Evolutionary conservation across 2,113 vertebrate genomes (phyloP), one percentile per base, ranked within the genome.

Genomic region (Meriones unguiculatus): DNA sequence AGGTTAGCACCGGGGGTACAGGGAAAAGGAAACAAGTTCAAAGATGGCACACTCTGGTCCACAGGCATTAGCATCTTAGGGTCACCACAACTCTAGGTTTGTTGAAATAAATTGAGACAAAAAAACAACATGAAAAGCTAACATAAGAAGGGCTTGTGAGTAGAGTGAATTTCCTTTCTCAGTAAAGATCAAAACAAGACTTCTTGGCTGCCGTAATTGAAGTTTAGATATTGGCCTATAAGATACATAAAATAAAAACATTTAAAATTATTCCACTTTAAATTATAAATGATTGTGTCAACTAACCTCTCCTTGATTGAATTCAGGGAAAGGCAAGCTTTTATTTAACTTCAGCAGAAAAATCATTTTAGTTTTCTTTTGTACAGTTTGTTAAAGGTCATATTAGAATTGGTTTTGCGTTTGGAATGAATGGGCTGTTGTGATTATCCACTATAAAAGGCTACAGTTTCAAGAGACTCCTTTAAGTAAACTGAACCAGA

Each of bases 401-500:
- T 59, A 38, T 78, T 80, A 52, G 57, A n/a, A 13, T 92, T 95
- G 90, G 73, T 18, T 64, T 97, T 77, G 32, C 87, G 91, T 57
- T 93, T 96, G 96, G 38, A 97, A 93, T 70, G 96, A 96, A 96
- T 87, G n/a, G 92, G 75, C 5, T 77, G 54, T 67, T 76, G 17
- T 46, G 95, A 89, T 96, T 97, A 92, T 35, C 52, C 17, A 87
- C 41, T 24, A 91, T 41, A 95, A 70, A 32, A 82, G 59, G 90
- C 20, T 77, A 30, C 59, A 93, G 12, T 80, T 90, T 95, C 30
- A 93, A 96, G 25, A 46, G 69, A 95, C 94, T 93, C 0, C 64
- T 95, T 98, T 97, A 70, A 84, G 89, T 87, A 95, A 95, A 96
- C 13, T 95, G 84, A 97, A 91, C 97, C 96, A 18, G 10, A 96